A percentile compares a stretch with the other conserved stretches of the same genome.
Conservation (phyloP, 2,888 invertebrate species). For the Ichneumoninae sp. region DNA sequence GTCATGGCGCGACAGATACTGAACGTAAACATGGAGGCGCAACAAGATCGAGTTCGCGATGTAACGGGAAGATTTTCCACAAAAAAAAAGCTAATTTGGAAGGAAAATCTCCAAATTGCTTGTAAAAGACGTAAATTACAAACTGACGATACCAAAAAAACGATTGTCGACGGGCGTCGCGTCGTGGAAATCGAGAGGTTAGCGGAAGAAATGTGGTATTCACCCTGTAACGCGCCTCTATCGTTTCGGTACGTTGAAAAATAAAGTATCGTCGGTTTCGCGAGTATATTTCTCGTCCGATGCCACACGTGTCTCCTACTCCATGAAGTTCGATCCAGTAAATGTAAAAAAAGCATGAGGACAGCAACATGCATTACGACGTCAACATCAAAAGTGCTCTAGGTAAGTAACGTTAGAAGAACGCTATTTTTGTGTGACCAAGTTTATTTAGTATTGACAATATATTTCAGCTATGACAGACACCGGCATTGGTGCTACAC, state of each 20-base stretch:
- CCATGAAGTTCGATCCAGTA: too few species aligned
- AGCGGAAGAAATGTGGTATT: constrained; percentile 32
- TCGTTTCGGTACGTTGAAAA: not conserved
- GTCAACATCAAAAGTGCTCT: too few species aligned
- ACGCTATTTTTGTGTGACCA: not conserved
- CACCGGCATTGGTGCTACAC: constrained; percentile 16
- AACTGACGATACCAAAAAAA: not conserved
- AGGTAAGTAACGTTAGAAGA: too few species aligned
- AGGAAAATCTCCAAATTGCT: constrained; percentile 20
- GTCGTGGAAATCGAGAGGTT: not conserved
- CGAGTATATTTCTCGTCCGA: not conserved
- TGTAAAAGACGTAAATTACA: constrained; percentile 16
- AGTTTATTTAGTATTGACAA: constrained; percentile 4
- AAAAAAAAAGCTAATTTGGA: constrained; percentile 2
- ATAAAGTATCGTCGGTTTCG: not conserved
- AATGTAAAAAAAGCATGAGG: too few species aligned
- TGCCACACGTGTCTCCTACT: too few species aligned
- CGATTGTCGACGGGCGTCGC: constrained; percentile 24
- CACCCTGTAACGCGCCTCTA: not conserved
- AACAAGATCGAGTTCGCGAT: not conserved
- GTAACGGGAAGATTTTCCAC: constrained; percentile 7
- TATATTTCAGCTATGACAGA: constrained; percentile 19
- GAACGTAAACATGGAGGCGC: not conserved
- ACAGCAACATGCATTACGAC: too few species aligned
- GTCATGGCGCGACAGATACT: not conserved